Evolutionary conservation across 2,113 vertebrate genomes (phyloP).

Genomic region (Xenopus laevis): DNA sequence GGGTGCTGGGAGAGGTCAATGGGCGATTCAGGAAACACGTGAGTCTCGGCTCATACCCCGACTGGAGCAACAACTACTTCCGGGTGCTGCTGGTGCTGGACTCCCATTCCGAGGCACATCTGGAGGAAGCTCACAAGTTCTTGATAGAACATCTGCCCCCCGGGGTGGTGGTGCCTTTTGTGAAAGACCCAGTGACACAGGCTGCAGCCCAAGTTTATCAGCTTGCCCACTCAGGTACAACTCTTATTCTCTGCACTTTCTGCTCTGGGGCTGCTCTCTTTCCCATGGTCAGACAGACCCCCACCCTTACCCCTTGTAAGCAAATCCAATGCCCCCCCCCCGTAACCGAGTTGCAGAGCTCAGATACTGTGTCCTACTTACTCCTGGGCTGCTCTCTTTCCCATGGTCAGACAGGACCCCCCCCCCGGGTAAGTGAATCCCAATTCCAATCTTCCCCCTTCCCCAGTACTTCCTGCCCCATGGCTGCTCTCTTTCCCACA

Average conservation of each 20-base stretch:
- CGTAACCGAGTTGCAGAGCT: too few relatives aligned
- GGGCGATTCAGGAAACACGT: constrained; percentile 65
- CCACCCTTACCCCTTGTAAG: too few relatives aligned
- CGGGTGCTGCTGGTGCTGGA: constrained; percentile 85
- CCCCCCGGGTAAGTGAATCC: too few relatives aligned
- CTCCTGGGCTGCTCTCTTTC: too few relatives aligned
- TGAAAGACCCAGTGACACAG: constrained; percentile 65
- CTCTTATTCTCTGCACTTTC: background rate
- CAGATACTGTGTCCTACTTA: too few relatives aligned
- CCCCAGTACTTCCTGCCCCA: too few relatives aligned
- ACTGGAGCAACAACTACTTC: constrained; percentile 91
- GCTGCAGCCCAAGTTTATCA: constrained; percentile 76
- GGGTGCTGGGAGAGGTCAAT: constrained; percentile 65
- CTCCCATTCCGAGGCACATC: constrained; percentile 67
- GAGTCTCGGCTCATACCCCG: constrained; percentile 86
- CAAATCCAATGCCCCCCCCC: background rate
- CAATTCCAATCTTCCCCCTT: too few relatives aligned
- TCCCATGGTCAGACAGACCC: too few relatives aligned
- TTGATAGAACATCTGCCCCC: constrained; percentile 71
- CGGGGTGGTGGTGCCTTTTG: constrained; percentile 65
- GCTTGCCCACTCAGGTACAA: constrained; percentile 75
- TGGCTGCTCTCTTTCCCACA: too few relatives aligned
- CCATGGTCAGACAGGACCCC: too few relatives aligned
- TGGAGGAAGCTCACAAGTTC: constrained; percentile 70
- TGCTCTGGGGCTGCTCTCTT: too few relatives aligned